Percentiles rank a stretch among this genome's conserved stretches.
Evolutionary conservation across 2,797 vertebrate genomes (phyloP).

Genomic region (Atherinosoma microstoma): DNA sequence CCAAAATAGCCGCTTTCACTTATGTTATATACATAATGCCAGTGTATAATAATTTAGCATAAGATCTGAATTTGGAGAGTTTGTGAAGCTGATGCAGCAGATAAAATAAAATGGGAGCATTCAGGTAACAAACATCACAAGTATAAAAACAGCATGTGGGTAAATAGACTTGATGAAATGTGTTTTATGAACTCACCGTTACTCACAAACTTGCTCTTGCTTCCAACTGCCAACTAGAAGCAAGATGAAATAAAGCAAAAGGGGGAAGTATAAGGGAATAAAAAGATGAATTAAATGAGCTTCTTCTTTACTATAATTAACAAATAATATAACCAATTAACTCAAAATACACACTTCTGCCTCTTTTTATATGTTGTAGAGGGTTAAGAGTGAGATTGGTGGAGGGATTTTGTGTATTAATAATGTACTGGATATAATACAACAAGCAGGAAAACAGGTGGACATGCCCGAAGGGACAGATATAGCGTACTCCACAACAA

Average conservation of each 20-base stretch:
- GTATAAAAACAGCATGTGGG: not conserved
- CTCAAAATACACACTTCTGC: not conserved
- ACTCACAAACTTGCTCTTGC: conserved; percentile 83
- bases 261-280: not conserved
- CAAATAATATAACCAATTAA: not conserved
- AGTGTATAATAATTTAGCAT: not conserved
- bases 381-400: not conserved
- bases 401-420: not conserved
- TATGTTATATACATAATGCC: not conserved
- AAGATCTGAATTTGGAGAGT: not conserved
- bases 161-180: not conserved
- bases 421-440: not conserved
- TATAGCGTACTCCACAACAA: not conserved
- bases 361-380: not conserved
- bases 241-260: not conserved
- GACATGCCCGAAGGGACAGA: not conserved
- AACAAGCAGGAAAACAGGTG: conserved; percentile 1
- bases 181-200: conserved; percentile 80
- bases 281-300: not conserved
- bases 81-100: not conserved
- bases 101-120: not conserved
- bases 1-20: not conserved
- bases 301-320: not conserved
- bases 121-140: not conserved
- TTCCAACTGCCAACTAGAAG: conserved; percentile 78